Base-by-base conservation (phyloP, 2,797 vertebrate genomes). In the Strix occidentalis region DNA sequence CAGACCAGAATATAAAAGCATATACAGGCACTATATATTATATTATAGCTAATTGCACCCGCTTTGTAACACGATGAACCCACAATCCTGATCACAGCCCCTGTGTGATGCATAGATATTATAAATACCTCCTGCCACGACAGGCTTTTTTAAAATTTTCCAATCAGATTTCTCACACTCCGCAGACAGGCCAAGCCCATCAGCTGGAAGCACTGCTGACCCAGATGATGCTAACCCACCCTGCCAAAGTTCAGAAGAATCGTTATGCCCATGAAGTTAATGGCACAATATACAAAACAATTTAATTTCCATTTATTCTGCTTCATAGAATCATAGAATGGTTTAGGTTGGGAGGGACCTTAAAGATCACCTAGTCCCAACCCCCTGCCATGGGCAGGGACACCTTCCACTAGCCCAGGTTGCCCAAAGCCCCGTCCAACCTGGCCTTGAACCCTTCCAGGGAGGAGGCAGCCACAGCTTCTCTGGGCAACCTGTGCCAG, bases 1-100 rank as follows among this genome's bases (percentile, higher is more conserved):
- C 56, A 89, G 37, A 75, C 26, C 23, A 65, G 39, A 58, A 54
- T 53, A 35, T 53, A 48, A 48, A 7, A 87, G 46, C 31, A 37
- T 18, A 57, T 9, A 57, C 19, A 68, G 61, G 46, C 53, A 31
- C 33, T 71, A 2, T 31, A 8, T 80, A 37, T 20, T n/a, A 23
- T 16, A 19, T 39, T 31, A 9, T 13, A 85, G 53, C 23, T 37
- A 60, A 33, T 5, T 43, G 54, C 72, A 61, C 50, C 18, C 8
- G 5, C 3, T 50, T 33, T 45, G 0, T 61, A 78, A 70, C 45
- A 6, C 54, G 14, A 37, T 0, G 1, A 69, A 31, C 18, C 17
- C 54, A 3, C 39, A 29, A 10, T 8, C 31, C 82, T 3, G 1
- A 8, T 4, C n/a, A 39, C 64, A 87, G 69, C 54, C 63, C 63